Evolutionary conservation across 2,888 invertebrate genomes (phyloP).

Genomic region (Molanna angustata): DNA sequence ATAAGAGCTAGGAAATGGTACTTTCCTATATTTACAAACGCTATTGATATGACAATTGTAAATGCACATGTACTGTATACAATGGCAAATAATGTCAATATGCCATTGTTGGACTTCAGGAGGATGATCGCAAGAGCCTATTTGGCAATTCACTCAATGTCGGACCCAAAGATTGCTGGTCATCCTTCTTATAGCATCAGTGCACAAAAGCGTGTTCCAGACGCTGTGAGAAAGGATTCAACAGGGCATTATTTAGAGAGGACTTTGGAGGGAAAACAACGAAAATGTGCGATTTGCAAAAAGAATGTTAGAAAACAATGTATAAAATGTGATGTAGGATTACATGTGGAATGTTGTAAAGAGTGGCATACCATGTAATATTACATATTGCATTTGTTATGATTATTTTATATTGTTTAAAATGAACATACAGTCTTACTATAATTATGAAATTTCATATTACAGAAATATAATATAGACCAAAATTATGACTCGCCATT

Average conservation of each 20-base stretch:
- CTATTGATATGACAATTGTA: not conserved
- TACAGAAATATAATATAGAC: not conserved
- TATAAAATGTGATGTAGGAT: not conserved
- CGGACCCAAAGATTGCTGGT: not conserved
- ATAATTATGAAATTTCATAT: not conserved
- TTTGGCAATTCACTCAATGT: not conserved
- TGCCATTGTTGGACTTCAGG: not conserved
- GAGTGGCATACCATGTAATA: not conserved
- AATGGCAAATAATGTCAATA: not conserved
- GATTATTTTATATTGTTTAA: not conserved
- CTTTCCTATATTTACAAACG: not conserved
- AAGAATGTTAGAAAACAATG: not conserved
- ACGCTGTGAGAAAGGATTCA: not conserved
- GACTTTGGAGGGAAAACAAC: not conserved
- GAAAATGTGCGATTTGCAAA: not conserved
- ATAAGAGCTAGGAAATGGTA: not conserved
- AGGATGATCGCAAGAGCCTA: too few species aligned
- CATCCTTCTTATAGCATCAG: not conserved
- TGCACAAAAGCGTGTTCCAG: not conserved
- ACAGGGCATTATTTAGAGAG: not conserved
- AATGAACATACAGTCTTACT: not conserved
- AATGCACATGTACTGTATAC: not conserved
- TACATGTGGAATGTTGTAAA: not conserved
- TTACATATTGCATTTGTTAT: not conserved
- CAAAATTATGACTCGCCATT: not conserved